Evolutionary conservation across 2,797 vertebrate species (phyloP), one percentile per base, ranked within the genome.

Genomic region (Avahi laniger): DNA sequence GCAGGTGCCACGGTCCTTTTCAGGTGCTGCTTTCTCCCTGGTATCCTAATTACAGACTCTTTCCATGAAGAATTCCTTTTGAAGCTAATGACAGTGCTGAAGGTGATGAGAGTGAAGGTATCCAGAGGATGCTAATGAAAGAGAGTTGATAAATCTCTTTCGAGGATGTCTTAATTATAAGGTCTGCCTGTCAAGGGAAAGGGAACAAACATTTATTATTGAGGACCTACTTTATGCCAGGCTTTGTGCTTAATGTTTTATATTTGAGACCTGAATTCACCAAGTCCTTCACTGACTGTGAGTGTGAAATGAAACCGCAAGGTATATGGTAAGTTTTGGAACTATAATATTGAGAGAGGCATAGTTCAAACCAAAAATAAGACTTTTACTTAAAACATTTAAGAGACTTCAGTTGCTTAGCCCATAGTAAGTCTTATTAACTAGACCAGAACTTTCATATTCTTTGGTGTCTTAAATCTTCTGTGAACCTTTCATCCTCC

Each of bases 51-150:
- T 94, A 93, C 33, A 86, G 89, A 35, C 80, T 78, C 69, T 91
- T 93, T 72, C 84, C 86, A 76, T 90, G 93, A 97, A 88, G 91
- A 91, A 96, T 96, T 97, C 89, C 84, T 81, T 96, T 94, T 94
- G 96, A 97, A 95, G 43, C 84, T 79, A 94, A 93, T 82, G 59
- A 73, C 63, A 65, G 20, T 17, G 28, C 57, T 95, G 86, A 95
- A 94, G 22, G 83, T 89, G 94, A 95, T 88, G 80, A 54, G 72
- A 88, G 46, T 59, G 75, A 79, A 43, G 11, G 67, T 72, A 95
- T 90, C 61, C 57, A 73, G 91, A 94, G 86, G 72, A 93, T 67
- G 35, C 81, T 97, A 90, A 97, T 65, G 78, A 93, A 91, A 93
- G 88, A 54, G 61, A 88, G 43, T 26, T 80, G 72, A 70, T 63